These are phyloP conservation scores for Neoscelio sp. DNA, from an alignment of 2,888 invertebrate species.

Conservation along the genomic window DNA sequence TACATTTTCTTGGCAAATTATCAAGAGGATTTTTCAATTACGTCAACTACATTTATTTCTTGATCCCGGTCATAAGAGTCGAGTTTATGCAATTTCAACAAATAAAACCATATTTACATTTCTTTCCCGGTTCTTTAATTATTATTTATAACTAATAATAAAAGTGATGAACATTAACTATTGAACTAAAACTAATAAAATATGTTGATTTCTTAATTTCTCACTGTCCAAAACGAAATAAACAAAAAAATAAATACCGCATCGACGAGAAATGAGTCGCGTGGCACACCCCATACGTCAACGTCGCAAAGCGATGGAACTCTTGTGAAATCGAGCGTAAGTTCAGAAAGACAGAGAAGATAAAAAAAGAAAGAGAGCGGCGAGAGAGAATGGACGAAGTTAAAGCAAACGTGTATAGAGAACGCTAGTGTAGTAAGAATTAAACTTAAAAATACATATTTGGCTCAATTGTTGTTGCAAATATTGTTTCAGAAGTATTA, in stretches of 20 bases:
- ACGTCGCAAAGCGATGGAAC: slow-evolving; percentile 48
- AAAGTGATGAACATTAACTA: too few relatives aligned
- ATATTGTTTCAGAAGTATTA: too few relatives aligned
- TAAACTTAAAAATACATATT: too few relatives aligned
- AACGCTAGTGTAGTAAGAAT: slow-evolving; percentile 47
- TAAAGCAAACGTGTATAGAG: slow-evolving; percentile 23
- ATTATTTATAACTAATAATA: too few relatives aligned
- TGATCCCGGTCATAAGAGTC: slow-evolving; percentile 29
- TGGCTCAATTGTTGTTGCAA: too few relatives aligned
- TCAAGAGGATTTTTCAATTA: slow-evolving; percentile 65
- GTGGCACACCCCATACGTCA: slow-evolving; percentile 30
- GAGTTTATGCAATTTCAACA: too few relatives aligned
- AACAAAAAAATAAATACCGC: slow-evolving; percentile 4
- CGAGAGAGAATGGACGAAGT: slow-evolving; percentile 41
- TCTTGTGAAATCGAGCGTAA: slow-evolving; percentile 60
- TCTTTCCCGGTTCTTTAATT: too few relatives aligned
- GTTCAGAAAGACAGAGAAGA: background rate
- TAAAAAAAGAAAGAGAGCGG: background rate
- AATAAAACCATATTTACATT: too few relatives aligned
- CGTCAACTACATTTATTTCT: slow-evolving; percentile 60
- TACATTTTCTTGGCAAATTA: slow-evolving; percentile 60
- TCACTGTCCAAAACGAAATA: background rate
- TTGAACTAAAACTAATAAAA: too few relatives aligned
- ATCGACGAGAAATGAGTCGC: slow-evolving; percentile 33
- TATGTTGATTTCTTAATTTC: too few relatives aligned